Percentiles rank a stretch among this genome's conserved stretches.
Evolutionary conservation across 2,113 vertebrate genomes (phyloP).

Genomic region (Poicephalus gulielmi): DNA sequence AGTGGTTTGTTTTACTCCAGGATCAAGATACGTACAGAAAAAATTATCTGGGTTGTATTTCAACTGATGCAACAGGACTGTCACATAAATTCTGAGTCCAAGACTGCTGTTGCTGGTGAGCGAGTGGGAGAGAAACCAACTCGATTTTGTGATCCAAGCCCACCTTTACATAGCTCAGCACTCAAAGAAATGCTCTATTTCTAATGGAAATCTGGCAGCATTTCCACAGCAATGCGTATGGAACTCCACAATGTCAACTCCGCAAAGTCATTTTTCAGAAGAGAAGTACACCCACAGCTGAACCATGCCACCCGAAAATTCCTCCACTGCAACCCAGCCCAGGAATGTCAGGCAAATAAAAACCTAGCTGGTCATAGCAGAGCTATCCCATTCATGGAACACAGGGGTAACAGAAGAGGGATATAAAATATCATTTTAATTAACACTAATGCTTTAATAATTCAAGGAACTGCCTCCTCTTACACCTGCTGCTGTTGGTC

Average conservation of each 20-base stretch:
- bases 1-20: not conserved
- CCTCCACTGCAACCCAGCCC: not conserved
- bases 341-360: not conserved
- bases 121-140: not conserved
- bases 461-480: not conserved
- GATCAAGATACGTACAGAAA: not conserved
- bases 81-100: not conserved
- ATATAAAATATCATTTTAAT: not conserved
- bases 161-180: not conserved
- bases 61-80: not conserved
- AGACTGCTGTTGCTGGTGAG: not conserved
- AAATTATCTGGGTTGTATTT: not conserved
- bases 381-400: not conserved
- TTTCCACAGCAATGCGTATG: not conserved
- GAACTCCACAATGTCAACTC: not conserved
- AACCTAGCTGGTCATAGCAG: not conserved
- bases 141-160: not conserved
- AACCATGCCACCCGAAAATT: not conserved
- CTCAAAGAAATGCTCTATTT: not conserved
- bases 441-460: not conserved
- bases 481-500: not conserved
- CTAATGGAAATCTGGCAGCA: constrained; percentile 14
- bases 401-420: not conserved
- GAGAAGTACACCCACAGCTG: not conserved
- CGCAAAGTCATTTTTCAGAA: constrained; percentile 15